Base-by-base conservation (phyloP, 2,888 invertebrate species). In the Acrobasis consociella region DNA sequence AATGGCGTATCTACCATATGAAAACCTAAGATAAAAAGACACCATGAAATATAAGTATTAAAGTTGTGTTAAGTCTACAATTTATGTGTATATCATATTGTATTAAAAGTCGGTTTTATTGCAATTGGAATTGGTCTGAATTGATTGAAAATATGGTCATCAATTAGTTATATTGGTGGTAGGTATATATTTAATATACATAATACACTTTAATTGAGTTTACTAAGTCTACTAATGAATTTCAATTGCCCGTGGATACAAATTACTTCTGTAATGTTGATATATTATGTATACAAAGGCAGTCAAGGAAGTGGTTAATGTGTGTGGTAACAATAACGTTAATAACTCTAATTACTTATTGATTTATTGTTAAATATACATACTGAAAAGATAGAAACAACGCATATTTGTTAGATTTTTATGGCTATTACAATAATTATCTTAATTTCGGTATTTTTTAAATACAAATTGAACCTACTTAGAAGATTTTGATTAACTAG, bases 181-280 rank as follows among this genome's bases (percentile, higher is more conserved):
- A 17, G 49, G 5, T 15, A 49, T n/a, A 7, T 15, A 49, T 50
- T 50, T 17, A 17, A 2, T 51, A 10, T 22, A 39, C 55, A 55
- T 55, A 55, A 55, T 55, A 11, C 31, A 8, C 1, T 52, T 46
- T 13, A 46, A 46, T 42, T 10, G 2, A 42, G 11, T 9, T 52
- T 52, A 31, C 31, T 31, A 2, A 13, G 11, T 5, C 10, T 51
- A 13, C 1, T 52, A 17, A 52, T 13, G 22, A 55, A 39, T 39
- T 55, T 38, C 11, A 55, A 55, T 55, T 15, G 53, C 53, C 0
- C 37, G 38, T 53, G n/a, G n/a, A 52, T 52, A 53, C 53, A 38
- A 31, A 53, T 53, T 39, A 55, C n/a, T n/a, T n/a, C n/a, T n/a
- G 15, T 55, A 55, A 2, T 55, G 15, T 16, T 52, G 37, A 31